Evolutionary conservation across 1,140 invertebrate species (phyloP).

Genomic region (Procambarus clarkii): DNA sequence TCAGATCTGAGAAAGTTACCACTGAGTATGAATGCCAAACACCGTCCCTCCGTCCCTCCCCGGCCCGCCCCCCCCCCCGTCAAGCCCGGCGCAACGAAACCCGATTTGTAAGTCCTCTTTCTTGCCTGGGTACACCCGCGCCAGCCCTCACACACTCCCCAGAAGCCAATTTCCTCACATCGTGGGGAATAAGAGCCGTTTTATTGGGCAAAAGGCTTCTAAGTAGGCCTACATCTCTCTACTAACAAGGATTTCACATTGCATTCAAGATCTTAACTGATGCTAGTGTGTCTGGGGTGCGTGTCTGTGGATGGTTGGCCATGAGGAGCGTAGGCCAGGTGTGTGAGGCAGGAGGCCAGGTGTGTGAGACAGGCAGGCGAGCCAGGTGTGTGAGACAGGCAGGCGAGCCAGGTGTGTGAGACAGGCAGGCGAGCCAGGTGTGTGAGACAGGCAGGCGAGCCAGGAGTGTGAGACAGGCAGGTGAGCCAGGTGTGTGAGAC

Average conservation of each 20-base stretch:
- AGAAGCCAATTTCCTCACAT: slow-evolving; percentile 62
- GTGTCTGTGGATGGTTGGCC: too few relatives aligned
- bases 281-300: too few relatives aligned
- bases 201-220: slow-evolving; percentile 43
- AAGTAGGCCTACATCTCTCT: slow-evolving; percentile 36
- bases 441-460: too few relatives aligned
- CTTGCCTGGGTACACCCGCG: background rate
- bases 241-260: background rate
- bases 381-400: too few relatives aligned
- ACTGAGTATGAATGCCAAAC: slow-evolving; percentile 43
- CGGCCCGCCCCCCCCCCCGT: background rate
- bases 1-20: slow-evolving; percentile 60
- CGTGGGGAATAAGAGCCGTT: slow-evolving; percentile 48
- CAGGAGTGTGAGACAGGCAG: too few relatives aligned
- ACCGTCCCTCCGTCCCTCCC: background rate
- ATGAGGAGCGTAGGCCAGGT: too few relatives aligned
- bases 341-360: too few relatives aligned
- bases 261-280: background rate
- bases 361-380: too few relatives aligned
- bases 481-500: too few relatives aligned
- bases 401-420: too few relatives aligned
- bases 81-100: too few relatives aligned
- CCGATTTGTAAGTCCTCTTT: background rate
- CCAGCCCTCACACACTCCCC: background rate
- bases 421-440: too few relatives aligned